A percentile compares a stretch with the other conserved stretches of the same genome.
These are phyloP conservation scores for Phalacrocorax pelagicus DNA, from an alignment of 2,113 vertebrate species.

Conservation along the genomic window DNA sequence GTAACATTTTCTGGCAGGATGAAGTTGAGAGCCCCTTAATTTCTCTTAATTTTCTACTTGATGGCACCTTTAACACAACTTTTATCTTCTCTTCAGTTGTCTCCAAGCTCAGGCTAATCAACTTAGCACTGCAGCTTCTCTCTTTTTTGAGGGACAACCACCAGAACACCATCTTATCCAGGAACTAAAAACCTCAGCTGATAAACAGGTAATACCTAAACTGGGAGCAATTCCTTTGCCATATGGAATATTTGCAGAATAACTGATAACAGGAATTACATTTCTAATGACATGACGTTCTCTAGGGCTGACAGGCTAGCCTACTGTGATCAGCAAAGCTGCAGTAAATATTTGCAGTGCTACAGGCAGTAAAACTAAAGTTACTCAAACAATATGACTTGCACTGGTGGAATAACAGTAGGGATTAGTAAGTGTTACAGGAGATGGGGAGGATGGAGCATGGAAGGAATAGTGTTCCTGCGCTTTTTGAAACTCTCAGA, in stretches of 20 bases:
- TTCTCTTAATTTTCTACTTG: neutral
- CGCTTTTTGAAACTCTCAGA: neutral
- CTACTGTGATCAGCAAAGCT: neutral
- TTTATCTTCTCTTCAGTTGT: neutral
- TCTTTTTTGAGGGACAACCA: neutral
- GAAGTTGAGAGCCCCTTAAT: neutral
- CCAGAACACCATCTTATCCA: neutral
- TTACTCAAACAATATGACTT: constrained; percentile 10
- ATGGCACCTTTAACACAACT: neutral
- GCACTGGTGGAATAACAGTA: neutral
- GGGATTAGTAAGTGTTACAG: neutral
- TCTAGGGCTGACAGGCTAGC: neutral
- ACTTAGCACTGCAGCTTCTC: neutral
- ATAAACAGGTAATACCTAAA: neutral
- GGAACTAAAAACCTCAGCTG: neutral
- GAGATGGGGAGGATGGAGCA: neutral
- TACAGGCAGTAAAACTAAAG: neutral
- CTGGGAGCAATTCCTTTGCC: neutral
- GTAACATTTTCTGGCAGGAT: neutral
- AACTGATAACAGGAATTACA: neutral
- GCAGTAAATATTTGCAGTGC: constrained; percentile 6
- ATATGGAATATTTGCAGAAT: neutral
- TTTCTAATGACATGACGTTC: neutral
- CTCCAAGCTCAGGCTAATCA: neutral
- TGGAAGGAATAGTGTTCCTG: neutral